Percentiles rank a stretch among this genome's conserved stretches.
Evolutionary conservation across 2,113 vertebrate genomes (phyloP).

Genomic region (Theristicus caerulescens): DNA sequence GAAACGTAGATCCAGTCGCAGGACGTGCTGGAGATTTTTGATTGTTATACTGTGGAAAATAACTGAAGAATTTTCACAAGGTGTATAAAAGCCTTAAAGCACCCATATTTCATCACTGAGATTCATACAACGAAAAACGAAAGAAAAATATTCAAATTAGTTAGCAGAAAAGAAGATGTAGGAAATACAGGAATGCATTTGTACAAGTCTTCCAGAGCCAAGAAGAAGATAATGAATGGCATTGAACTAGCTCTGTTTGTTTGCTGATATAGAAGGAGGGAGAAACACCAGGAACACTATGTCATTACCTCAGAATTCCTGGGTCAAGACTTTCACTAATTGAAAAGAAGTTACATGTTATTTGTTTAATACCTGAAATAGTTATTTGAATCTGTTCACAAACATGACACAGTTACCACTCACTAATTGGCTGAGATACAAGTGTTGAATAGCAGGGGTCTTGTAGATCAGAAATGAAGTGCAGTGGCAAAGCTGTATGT

Average conservation of each 20-base stretch:
- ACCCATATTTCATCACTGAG: background rate
- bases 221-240: background rate
- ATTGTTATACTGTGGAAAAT: background rate
- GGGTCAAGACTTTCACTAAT: background rate
- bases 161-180: background rate
- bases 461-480: background rate
- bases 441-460: background rate
- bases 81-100: background rate
- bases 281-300: background rate
- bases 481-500: background rate
- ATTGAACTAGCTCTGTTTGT: background rate
- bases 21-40: background rate
- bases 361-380: background rate
- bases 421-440: background rate
- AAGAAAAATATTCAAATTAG: slow-evolving; percentile 4
- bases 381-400: background rate
- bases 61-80: slow-evolving; percentile 1
- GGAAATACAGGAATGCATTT: background rate
- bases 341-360: background rate
- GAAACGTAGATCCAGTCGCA: background rate
- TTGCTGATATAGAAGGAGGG: background rate
- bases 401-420: background rate
- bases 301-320: background rate
- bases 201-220: background rate
- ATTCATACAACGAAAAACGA: background rate